phyloP scores from a whole-genome alignment of 2,113 vertebrate species.

The Saccopteryx bilineata region DNA sequence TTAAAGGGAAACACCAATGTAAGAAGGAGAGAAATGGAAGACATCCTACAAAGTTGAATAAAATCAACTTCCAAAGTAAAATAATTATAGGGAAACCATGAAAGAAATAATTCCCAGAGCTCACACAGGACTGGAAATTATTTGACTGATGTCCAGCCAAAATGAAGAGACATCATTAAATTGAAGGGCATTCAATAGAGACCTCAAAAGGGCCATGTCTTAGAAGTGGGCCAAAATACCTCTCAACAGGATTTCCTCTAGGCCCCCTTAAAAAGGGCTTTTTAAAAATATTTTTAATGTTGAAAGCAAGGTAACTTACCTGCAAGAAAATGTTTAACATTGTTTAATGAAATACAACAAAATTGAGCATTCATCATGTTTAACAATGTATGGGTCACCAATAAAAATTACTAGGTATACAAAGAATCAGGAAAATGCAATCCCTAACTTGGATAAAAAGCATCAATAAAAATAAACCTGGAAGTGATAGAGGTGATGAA shows the following conservation, averaged over 20 bases:
- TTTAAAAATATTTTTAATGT: constrained; percentile 21
- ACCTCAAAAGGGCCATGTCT: background rate
- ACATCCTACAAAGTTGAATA: background rate
- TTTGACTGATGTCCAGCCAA: background rate
- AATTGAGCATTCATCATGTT: background rate
- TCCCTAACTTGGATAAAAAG: background rate
- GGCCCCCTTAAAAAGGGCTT: background rate
- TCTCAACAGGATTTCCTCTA: background rate
- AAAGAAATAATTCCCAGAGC: constrained; percentile 10
- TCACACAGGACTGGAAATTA: background rate
- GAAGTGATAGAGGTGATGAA: background rate
- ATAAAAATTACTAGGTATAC: background rate
- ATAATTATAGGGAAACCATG: background rate
- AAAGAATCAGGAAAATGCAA: background rate
- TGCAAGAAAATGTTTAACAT: background rate
- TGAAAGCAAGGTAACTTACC: background rate
- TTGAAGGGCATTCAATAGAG: background rate
- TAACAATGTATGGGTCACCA: background rate
- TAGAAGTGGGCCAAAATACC: background rate
- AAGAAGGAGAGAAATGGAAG: background rate
- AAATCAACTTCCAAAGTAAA: constrained; percentile 26
- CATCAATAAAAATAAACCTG: background rate
- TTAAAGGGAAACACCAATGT: constrained; percentile 1
- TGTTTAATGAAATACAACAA: background rate
- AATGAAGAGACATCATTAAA: constrained; percentile 17